Evolutionary conservation across 2,113 vertebrate genomes (phyloP), one percentile per base, ranked within the genome.

Genomic region (Hemiprocne comata): DNA sequence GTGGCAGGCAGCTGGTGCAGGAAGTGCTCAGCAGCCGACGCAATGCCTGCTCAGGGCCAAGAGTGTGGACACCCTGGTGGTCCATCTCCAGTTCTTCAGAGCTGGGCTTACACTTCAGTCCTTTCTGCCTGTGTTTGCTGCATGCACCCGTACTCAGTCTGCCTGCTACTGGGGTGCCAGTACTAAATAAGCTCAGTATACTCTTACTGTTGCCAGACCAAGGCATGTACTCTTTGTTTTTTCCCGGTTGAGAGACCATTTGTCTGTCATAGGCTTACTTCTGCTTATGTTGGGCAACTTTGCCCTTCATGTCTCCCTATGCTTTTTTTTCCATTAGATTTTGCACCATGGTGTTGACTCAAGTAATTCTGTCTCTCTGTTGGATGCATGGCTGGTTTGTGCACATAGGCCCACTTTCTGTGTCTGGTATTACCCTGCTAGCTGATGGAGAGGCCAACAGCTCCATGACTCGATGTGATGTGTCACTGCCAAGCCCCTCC

Each of bases 91-190:
- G 5, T 11, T 54, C 38, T 50, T 60, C 58, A 6, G 65, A 55
- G 60, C 0, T 29, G n/a, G 11, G 60, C 21, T 48, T 17, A 6
- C 3, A 0, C 40, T 54, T 72, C 26, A 28, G 31, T 20, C 20
- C 33, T 42, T 65, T 13, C 17, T 21, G 38, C 25, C 51, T 5
- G 28, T 0, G 0, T 31, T 38, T 84, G 16, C 40, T 53, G 58
- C 17, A 0, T 10, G 42, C 4, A 2, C 16, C 61, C 2, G 0
- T 61, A 1, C 44, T 50, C 21, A 3, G 0, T 17, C 80, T 78
- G 79, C 36, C 28, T 44, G 0, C 50, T 48, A 0, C 9, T 51
- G 77, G 60, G 60, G 69, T 74, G 55, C 61, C n/a, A 11, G 48
- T 3, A 8, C 46, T 31, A 18, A 74, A n/a, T 46, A n/a, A 20